Conservation (phyloP, 2,113 vertebrate species). For the Cottus gobio region DNA sequence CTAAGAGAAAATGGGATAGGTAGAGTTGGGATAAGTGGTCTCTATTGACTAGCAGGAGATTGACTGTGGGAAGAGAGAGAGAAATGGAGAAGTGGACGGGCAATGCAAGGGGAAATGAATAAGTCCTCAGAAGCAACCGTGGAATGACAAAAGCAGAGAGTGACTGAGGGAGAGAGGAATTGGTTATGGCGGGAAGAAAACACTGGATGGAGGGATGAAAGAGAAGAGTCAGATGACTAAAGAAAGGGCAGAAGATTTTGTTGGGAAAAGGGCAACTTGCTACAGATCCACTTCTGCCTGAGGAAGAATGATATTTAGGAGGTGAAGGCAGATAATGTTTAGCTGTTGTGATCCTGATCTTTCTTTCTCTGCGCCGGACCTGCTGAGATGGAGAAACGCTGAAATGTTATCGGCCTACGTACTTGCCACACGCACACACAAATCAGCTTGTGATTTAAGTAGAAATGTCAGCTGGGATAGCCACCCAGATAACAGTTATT, state of each 20-base stretch:
- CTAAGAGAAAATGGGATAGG: constrained; percentile 28
- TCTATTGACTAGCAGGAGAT: constrained; percentile 31
- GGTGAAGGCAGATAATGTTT: constrained; percentile 61
- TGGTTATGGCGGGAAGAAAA: background rate
- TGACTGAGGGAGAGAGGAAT: background rate
- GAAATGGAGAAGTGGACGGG: constrained; percentile 18
- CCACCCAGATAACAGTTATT: constrained; percentile 16
- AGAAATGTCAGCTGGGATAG: constrained; percentile 41
- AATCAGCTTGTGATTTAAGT: constrained; percentile 5
- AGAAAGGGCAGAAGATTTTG: constrained; percentile 23
- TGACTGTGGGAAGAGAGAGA: constrained; percentile 39
- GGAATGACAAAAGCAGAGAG: constrained; percentile 15
- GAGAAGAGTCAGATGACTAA: constrained; percentile 14
- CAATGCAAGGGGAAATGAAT: constrained; percentile 31
- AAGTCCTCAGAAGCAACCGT: constrained; percentile 17
- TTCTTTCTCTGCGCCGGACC: constrained; percentile 27
- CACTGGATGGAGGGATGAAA: constrained; percentile 13
- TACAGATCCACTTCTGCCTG: constrained; percentile 43
- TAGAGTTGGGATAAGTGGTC: constrained; percentile 37
- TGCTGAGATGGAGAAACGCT: constrained; percentile 41
- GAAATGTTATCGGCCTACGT: constrained; percentile 53
- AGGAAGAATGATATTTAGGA: constrained; percentile 58
- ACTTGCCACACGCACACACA: constrained; percentile 6
- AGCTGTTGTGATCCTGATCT: constrained; percentile 42
- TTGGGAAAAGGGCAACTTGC: constrained; percentile 45